Conservation (phyloP, 1,140 invertebrate genomes). For the Neotoxoptera formosana region DNA sequence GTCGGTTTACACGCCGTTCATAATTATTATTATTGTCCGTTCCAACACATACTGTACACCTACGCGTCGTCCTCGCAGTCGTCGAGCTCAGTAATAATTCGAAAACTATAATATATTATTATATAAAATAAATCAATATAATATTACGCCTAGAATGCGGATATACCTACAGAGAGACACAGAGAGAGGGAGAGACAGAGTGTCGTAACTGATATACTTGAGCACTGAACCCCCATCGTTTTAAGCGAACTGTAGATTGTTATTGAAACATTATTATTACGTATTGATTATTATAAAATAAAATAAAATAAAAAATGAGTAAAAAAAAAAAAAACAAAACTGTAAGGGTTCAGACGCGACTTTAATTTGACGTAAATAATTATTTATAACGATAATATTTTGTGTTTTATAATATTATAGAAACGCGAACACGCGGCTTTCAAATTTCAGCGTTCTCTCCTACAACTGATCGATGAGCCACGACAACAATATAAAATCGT, state of each 20-base stretch:
- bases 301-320: too few relatives aligned
- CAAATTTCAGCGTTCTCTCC: background rate
- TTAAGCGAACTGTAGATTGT: background rate
- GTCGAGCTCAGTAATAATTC: background rate
- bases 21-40: background rate
- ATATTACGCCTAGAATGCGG: background rate
- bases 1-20: background rate
- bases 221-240: background rate
- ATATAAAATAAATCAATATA: conserved; percentile 12
- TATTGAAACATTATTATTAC: background rate
- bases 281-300: background rate
- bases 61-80: background rate
- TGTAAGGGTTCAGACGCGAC: background rate
- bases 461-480: background rate
- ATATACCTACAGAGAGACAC: background rate
- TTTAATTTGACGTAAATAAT: background rate
- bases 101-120: background rate
- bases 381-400: background rate
- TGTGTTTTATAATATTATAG: background rate
- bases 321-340: background rate
- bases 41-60: background rate
- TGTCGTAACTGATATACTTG: background rate
- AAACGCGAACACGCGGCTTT: background rate
- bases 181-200: too few relatives aligned
- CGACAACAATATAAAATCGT: background rate